Evolutionary conservation across 1,140 invertebrate species (phyloP).

Genomic region (Glossosoma conforme): DNA sequence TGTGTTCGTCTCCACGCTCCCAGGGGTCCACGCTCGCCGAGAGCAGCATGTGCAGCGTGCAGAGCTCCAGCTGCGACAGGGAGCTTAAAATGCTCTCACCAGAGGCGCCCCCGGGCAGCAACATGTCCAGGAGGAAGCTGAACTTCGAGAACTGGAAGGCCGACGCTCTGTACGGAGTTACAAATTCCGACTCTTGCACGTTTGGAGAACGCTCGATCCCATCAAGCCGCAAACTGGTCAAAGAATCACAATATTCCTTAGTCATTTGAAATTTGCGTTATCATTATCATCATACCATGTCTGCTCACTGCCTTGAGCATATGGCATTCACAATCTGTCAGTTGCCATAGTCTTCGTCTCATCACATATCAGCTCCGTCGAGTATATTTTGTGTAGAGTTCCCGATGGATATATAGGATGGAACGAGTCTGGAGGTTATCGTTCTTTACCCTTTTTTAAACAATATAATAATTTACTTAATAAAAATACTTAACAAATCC

Average conservation of each 20-base stretch:
- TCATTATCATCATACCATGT: too few relatives aligned
- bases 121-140: slow-evolving; percentile 53
- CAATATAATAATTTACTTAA: too few relatives aligned
- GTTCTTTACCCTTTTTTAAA: too few relatives aligned
- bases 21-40: slow-evolving; percentile 53
- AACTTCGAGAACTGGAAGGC: slow-evolving; percentile 55
- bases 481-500: too few relatives aligned
- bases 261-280: too few relatives aligned
- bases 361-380: too few relatives aligned
- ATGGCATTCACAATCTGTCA: too few relatives aligned
- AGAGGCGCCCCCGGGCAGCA: slow-evolving; percentile 52
- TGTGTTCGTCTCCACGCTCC: slow-evolving; percentile 48
- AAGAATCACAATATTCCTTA: slow-evolving; percentile 16
- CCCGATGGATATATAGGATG: too few relatives aligned
- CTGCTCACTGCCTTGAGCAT: too few relatives aligned
- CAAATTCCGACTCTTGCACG: slow-evolving; percentile 41
- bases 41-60: slow-evolving; percentile 55
- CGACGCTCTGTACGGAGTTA: slow-evolving; percentile 55
- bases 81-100: slow-evolving; percentile 42
- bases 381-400: too few relatives aligned
- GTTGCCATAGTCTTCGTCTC: too few relatives aligned
- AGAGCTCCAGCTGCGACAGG: slow-evolving; percentile 49
- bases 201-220: slow-evolving; percentile 52
- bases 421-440: too few relatives aligned
- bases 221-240: slow-evolving; percentile 57